phyloP scores from a whole-genome alignment of 2,797 vertebrate species.

The Mus minutoides region DNA sequence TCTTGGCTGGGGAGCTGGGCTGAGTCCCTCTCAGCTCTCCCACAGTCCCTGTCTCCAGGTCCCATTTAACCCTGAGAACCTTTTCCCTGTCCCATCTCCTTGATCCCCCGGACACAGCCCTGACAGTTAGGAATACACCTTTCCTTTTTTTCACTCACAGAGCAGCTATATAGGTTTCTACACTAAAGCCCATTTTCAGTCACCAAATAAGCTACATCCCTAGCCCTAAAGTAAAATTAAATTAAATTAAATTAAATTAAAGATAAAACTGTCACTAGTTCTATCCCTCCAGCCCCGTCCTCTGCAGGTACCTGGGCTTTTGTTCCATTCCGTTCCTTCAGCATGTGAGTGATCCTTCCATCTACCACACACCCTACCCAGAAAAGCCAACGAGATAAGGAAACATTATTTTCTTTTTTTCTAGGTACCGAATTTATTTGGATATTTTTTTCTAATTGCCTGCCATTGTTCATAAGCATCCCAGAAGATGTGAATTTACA shows the following conservation, averaged over 20 bases:
- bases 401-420: constrained; percentile 16
- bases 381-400: background rate
- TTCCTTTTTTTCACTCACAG: background rate
- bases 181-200: background rate
- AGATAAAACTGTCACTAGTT: background rate
- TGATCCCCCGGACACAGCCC: background rate
- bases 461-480: background rate
- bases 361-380: background rate
- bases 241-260: background rate
- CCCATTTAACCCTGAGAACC: background rate
- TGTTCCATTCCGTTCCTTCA: background rate
- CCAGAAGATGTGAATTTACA: background rate
- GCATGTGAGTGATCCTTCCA: background rate
- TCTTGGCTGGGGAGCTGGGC: background rate
- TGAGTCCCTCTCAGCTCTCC: background rate
- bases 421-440: constrained; percentile 66
- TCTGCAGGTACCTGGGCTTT: background rate
- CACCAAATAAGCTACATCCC: background rate
- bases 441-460: constrained; percentile 32
- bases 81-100: background rate
- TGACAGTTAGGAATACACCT: background rate
- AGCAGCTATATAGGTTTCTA: background rate
- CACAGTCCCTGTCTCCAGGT: background rate
- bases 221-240: background rate
- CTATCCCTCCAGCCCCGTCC: background rate